A percentile compares a stretch with the other conserved stretches of the same genome.
These are phyloP conservation scores for Ptilonorhynchus violaceus DNA, from an alignment of 2,113 vertebrate genomes.

Conservation along the genomic window DNA sequence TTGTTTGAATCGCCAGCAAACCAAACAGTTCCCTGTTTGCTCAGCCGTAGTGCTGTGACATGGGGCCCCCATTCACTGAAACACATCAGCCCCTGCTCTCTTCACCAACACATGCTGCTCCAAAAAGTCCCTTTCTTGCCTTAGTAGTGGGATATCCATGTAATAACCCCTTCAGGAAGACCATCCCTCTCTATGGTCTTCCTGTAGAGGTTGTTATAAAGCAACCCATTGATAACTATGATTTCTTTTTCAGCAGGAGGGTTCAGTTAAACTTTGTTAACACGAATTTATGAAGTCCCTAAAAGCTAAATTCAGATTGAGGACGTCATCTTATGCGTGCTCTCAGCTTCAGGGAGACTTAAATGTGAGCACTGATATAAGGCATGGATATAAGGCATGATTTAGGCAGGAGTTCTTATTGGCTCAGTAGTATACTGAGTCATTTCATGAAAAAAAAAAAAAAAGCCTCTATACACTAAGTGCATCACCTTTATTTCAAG, in stretches of 20 bases:
- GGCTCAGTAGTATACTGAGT: neutral
- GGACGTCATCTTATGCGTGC: neutral
- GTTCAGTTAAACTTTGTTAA: neutral
- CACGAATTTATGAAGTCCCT: neutral
- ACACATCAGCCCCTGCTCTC: neutral
- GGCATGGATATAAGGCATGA: neutral
- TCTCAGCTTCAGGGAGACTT: neutral
- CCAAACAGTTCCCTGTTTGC: constrained; percentile 42
- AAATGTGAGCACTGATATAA: neutral
- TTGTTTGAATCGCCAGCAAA: constrained; percentile 30
- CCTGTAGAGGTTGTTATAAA: neutral
- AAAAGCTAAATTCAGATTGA: neutral
- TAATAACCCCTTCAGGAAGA: neutral
- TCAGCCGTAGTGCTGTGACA: neutral
- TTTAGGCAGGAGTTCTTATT: neutral
- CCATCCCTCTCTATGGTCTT: neutral
- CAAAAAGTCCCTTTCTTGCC: neutral
- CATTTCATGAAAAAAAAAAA: neutral
- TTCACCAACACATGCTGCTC: neutral
- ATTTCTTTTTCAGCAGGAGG: neutral
- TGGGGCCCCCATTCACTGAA: neutral
- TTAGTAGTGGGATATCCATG: neutral
- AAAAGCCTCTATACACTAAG: neutral
- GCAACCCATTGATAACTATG: neutral
- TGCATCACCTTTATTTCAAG: neutral